Conservation (phyloP, 2,113 vertebrate species). For the Engraulis encrasicolus region DNA sequence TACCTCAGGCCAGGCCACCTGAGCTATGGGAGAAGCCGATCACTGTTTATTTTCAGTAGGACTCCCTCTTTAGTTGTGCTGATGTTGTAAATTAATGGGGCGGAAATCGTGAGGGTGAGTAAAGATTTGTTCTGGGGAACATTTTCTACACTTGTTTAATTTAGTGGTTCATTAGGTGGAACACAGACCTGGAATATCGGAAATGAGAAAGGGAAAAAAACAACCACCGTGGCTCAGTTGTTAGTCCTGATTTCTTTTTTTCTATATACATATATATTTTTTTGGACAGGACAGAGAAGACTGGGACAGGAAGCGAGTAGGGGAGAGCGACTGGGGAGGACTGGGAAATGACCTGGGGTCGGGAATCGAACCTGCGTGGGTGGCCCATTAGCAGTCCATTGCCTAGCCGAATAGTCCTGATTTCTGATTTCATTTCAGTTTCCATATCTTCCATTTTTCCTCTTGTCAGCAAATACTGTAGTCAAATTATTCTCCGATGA, state of each 20-base stretch:
- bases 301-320: too few species aligned
- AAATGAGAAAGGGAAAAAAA: neutral
- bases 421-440: neutral
- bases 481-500: neutral
- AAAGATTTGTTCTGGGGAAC: slow-evolving; percentile 3
- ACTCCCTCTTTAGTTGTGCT: neutral
- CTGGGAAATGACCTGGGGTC: too few species aligned
- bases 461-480: neutral
- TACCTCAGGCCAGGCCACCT: too few species aligned
- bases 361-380: too few species aligned
- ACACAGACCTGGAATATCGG: neutral
- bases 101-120: slow-evolving; percentile 12
- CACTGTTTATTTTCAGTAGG: neutral
- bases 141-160: neutral
- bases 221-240: neutral
- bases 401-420: too few species aligned
- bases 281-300: too few species aligned
- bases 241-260: neutral
- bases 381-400: too few species aligned
- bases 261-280: too few species aligned
- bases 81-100: slow-evolving; percentile 6
- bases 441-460: neutral
- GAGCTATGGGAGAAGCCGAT: too few species aligned
- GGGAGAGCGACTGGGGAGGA: too few species aligned
- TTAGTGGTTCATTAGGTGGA: slow-evolving; percentile 11